phyloP scores from a whole-genome alignment of 92 coral and sea anemone genomes.

The Parazoanthus darwini region DNA sequence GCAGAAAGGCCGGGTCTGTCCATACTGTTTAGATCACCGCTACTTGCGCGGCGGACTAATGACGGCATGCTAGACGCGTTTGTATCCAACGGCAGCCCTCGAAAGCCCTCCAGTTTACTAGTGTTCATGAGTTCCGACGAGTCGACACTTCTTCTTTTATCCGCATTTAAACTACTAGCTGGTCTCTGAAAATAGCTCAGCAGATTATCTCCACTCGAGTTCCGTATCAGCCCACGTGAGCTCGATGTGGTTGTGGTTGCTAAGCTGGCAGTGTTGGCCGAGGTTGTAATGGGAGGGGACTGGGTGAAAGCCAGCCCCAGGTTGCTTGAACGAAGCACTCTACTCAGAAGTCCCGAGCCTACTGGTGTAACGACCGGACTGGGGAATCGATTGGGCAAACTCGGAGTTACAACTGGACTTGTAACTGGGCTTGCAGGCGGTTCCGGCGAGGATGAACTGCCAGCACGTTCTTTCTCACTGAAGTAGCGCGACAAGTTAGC shows the following conservation, averaged over 20 bases:
- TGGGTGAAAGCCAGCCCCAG: conserved; percentile 61
- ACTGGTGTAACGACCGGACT: conserved; percentile 38
- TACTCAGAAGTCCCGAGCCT: conserved; percentile 68
- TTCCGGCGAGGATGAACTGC: conserved; percentile 34
- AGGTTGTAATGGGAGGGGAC: conserved; percentile 79
- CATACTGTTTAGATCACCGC: conserved; percentile 83
- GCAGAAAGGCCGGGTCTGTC: conserved; percentile 39
- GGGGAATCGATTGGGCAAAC: conserved; percentile 46
- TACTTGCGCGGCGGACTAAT: conserved; percentile 89
- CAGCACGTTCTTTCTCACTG: conserved; percentile 80
- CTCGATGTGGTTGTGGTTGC: conserved; percentile 68
- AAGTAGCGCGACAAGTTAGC: conserved; percentile 78
- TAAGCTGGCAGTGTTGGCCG: conserved; percentile 60
- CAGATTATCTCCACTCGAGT: conserved; percentile 88
- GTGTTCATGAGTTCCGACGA: conserved; percentile 53
- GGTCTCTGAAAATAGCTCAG: conserved; percentile 62
- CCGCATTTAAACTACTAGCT: conserved; percentile 42
- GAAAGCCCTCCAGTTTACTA: conserved; percentile 17
- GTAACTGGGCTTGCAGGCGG: conserved; percentile 57
- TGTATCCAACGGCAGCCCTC: conserved; percentile 33
- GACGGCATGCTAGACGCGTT: conserved; percentile 66
- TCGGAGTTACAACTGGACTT: conserved; percentile 33
- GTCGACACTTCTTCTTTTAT: conserved; percentile 75
- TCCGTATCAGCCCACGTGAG: conserved; percentile 71
- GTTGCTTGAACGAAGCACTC: conserved; percentile 74